These are phyloP conservation scores for Siderastrea siderea DNA, from an alignment of 92 coral and sea anemone genomes.

Conservation along the genomic window DNA sequence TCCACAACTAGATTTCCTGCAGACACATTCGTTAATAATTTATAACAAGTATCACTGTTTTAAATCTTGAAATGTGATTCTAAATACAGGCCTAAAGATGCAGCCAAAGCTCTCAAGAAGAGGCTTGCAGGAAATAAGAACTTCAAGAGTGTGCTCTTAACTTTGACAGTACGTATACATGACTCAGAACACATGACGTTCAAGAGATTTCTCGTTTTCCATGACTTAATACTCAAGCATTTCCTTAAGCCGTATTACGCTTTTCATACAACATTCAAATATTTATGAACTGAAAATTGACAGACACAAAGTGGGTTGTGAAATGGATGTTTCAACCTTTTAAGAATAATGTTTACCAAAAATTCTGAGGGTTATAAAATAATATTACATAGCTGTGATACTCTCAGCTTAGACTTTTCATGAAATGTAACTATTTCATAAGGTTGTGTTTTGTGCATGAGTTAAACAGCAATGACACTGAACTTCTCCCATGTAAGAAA, in stretches of 20 bases:
- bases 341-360: too few relatives aligned
- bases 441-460: too few relatives aligned
- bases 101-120: conserved; percentile 91
- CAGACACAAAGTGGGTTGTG: background rate
- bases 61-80: background rate
- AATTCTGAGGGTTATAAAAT: too few relatives aligned
- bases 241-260: background rate
- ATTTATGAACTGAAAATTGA: background rate
- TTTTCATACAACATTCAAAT: background rate
- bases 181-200: background rate
- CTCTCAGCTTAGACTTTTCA: too few relatives aligned
- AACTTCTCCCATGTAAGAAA: too few relatives aligned
- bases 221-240: background rate
- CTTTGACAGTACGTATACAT: conserved; percentile 83
- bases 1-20: background rate
- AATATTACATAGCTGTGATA: too few relatives aligned
- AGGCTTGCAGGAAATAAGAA: conserved; percentile 89
- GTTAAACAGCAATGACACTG: too few relatives aligned
- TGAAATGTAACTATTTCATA: too few relatives aligned
- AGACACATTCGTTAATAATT: background rate
- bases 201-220: background rate
- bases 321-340: too few relatives aligned
- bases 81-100: conserved; percentile 92
- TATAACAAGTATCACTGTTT: background rate
- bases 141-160: conserved; percentile 91